Conservation (phyloP, 2,113 vertebrate species). For the Glaucidium brasilianum region DNA sequence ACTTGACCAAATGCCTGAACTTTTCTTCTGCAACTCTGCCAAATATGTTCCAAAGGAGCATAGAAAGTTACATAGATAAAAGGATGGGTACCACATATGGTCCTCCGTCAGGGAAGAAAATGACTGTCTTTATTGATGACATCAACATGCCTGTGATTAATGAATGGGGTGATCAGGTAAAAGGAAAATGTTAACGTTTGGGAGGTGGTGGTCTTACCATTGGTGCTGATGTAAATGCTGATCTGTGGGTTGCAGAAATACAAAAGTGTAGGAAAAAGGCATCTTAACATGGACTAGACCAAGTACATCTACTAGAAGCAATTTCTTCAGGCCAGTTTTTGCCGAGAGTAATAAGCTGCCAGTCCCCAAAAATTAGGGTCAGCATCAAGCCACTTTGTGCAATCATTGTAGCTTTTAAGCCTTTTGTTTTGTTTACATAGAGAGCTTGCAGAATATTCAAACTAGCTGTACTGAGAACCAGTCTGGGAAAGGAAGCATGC, state of each 20-base stretch:
- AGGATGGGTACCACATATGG: slow-evolving; percentile 83
- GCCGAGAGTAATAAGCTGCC: background rate
- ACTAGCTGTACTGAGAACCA: background rate
- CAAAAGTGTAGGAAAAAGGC: background rate
- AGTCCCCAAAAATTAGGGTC: background rate
- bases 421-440: background rate
- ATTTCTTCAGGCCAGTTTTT: background rate
- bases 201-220: background rate
- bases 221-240: background rate
- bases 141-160: slow-evolving; percentile 90
- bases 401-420: background rate
- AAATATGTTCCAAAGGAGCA: slow-evolving; percentile 81
- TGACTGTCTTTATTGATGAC: slow-evolving; percentile 86
- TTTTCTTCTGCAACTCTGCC: slow-evolving; percentile 86
- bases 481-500: background rate
- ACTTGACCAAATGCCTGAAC: slow-evolving; percentile 80
- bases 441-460: background rate
- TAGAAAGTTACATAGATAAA: slow-evolving; percentile 85
- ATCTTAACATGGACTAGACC: background rate
- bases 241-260: background rate
- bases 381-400: background rate
- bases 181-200: background rate
- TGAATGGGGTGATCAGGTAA: slow-evolving; percentile 88
- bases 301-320: background rate
- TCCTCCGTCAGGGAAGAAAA: slow-evolving; percentile 80